These are phyloP conservation scores for Biston betularia DNA, from an alignment of 2,888 invertebrate genomes.

Conservation along the genomic window DNA sequence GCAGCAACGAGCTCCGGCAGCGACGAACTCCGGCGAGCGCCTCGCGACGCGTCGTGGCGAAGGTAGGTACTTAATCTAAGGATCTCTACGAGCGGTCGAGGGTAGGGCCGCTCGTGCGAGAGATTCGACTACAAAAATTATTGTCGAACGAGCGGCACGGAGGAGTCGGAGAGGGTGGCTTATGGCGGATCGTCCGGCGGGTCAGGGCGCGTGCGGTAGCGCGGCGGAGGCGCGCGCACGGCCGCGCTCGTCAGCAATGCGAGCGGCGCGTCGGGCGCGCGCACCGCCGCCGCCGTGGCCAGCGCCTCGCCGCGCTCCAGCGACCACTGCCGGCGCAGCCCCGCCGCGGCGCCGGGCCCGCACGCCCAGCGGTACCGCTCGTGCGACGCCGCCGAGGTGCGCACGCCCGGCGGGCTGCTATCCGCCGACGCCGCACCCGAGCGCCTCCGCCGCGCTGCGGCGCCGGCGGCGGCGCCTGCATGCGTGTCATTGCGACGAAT, in stretches of 20 bases:
- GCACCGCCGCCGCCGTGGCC: slow-evolving; percentile 62
- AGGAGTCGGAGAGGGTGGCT: slow-evolving; percentile 30
- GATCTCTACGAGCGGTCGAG: slow-evolving; percentile 21
- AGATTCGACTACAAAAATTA: slow-evolving; percentile 69
- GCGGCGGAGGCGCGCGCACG: slow-evolving; percentile 50
- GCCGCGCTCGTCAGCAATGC: slow-evolving; percentile 43
- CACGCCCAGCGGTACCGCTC: slow-evolving; percentile 79
- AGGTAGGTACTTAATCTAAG: slow-evolving; percentile 9
- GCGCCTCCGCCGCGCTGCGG: slow-evolving; percentile 56
- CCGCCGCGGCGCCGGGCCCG: slow-evolving; percentile 51
- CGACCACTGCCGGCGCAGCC: slow-evolving; percentile 75
- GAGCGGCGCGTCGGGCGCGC: slow-evolving; percentile 45
- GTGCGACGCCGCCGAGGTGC: slow-evolving; percentile 68
- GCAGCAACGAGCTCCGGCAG: slow-evolving; percentile 1
- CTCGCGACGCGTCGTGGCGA: slow-evolving; percentile 14
- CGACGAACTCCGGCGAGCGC: no score
- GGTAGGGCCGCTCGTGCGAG: slow-evolving; percentile 31
- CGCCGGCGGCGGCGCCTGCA: no score
- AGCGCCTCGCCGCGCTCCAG: slow-evolving; percentile 74
- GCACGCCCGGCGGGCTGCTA: slow-evolving; percentile 63
- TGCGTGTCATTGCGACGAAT: no score
- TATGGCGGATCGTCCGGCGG: slow-evolving; percentile 33
- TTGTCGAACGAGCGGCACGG: slow-evolving; percentile 63
- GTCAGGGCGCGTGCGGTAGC: slow-evolving; percentile 59
- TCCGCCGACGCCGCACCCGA: slow-evolving; percentile 71